These are phyloP conservation scores for Mimachlamys varia DNA, from an alignment of 2,888 invertebrate genomes.

Conservation along the genomic window DNA sequence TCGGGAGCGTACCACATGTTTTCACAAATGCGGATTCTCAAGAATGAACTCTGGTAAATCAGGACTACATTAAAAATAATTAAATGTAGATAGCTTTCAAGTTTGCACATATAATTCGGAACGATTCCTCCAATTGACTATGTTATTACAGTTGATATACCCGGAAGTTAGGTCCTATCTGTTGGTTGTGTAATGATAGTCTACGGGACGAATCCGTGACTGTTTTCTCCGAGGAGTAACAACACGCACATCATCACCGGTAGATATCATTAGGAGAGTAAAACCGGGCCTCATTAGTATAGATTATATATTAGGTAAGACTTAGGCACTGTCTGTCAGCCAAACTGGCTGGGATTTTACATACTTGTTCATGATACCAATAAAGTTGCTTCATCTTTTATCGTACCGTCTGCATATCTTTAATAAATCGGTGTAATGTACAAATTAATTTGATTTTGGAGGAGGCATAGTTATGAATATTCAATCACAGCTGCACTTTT, in stretches of 20 bases:
- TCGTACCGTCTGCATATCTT: neutral
- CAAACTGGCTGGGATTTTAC: neutral
- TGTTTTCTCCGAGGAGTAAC: no score
- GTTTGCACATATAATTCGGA: no score
- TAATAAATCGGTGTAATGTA: neutral
- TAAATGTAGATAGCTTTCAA: no score
- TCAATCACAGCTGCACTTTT: neutral
- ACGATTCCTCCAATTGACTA: no score
- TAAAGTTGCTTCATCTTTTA: neutral
- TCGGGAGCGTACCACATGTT: no score
- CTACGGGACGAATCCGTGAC: no score
- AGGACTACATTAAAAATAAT: no score
- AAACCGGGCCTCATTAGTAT: neutral
- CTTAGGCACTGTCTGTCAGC: neutral
- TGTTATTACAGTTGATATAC: no score
- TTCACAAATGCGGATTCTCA: no score
- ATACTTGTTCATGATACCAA: neutral
- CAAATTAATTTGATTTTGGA: neutral
- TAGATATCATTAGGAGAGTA: neutral
- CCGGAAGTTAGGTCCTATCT: no score
- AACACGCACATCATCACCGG: neutral
- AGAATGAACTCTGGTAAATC: no score
- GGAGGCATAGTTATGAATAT: neutral
- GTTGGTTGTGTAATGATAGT: no score
- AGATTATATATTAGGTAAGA: neutral